Conservation (phyloP, 2,888 invertebrate genomes). For the Willowsia nigromaculata region DNA sequence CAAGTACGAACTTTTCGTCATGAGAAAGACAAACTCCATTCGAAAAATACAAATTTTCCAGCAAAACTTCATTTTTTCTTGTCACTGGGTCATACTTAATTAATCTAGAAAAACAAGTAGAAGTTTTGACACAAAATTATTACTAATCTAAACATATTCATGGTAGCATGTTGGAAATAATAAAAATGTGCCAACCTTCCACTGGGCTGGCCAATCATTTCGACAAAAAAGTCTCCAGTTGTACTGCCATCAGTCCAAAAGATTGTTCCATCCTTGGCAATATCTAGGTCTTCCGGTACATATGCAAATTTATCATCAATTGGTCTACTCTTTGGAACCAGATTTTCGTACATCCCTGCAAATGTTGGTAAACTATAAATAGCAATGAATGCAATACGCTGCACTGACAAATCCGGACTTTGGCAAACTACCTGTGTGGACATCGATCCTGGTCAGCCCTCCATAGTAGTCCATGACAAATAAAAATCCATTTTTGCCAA, state of each 20-base stretch:
- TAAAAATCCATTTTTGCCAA: slow-evolving; percentile 81
- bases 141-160: neutral
- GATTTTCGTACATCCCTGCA: slow-evolving; percentile 80
- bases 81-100: slow-evolving; percentile 89
- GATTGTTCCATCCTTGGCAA: slow-evolving; percentile 89
- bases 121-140: too few species aligned
- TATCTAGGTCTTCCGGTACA: slow-evolving; percentile 86
- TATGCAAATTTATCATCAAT: slow-evolving; percentile 80
- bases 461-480: slow-evolving; percentile 55
- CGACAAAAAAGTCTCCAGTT: slow-evolving; percentile 85
- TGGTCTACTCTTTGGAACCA: slow-evolving; percentile 85
- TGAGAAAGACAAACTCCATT: slow-evolving; percentile 93
- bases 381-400: too few species aligned
- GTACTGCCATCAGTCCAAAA: slow-evolving; percentile 93
- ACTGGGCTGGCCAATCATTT: slow-evolving; percentile 86
- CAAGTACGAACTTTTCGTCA: slow-evolving; percentile 89
- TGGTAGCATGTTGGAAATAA: too few species aligned
- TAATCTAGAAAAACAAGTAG: slow-evolving; percentile 82
- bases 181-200: slow-evolving; percentile 89
- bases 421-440: slow-evolving; percentile 84
- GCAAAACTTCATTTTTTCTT: slow-evolving; percentile 87
- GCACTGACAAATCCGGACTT: too few species aligned
- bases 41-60: slow-evolving; percentile 90
- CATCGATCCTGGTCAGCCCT: slow-evolving; percentile 83
- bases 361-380: neutral